Conservation (phyloP, 2,888 invertebrate species). For the Philopedon plagiatum region DNA sequence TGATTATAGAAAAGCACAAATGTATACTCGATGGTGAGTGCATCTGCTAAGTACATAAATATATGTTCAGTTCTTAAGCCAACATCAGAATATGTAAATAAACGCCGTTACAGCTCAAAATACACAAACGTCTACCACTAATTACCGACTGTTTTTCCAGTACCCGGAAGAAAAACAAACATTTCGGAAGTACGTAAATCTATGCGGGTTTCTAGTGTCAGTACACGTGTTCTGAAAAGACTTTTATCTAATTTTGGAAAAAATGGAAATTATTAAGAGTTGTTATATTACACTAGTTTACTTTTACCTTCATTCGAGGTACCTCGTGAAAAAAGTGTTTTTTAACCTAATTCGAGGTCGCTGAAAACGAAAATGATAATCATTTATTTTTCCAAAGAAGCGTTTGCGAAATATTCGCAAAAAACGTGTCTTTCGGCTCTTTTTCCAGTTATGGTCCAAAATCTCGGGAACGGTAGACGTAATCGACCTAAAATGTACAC, state of each 20-base stretch:
- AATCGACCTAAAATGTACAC: no score
- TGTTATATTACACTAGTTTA: no score
- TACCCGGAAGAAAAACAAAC: slow-evolving; percentile 11
- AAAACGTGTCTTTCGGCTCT: no score
- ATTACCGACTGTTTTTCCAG: slow-evolving; percentile 1
- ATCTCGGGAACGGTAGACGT: no score
- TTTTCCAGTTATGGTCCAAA: no score
- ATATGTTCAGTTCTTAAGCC: background rate
- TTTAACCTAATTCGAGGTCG: no score
- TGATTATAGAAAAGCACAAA: background rate
- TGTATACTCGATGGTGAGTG: background rate
- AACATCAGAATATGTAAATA: slow-evolving; percentile 3
- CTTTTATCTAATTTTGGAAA: slow-evolving; percentile 4
- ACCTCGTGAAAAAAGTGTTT: no score
- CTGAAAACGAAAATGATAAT: no score
- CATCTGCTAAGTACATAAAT: slow-evolving; percentile 3
- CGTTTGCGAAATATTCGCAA: no score
- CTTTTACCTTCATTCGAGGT: no score
- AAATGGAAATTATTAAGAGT: background rate
- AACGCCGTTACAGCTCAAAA: background rate
- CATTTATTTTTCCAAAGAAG: no score
- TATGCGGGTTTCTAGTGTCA: background rate
- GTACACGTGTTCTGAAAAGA: background rate
- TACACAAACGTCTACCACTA: background rate
- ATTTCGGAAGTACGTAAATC: slow-evolving; percentile 12